phyloP scores from a whole-genome alignment of 2,113 vertebrate genomes.

The Nothobranchius kuhntae region DNA sequence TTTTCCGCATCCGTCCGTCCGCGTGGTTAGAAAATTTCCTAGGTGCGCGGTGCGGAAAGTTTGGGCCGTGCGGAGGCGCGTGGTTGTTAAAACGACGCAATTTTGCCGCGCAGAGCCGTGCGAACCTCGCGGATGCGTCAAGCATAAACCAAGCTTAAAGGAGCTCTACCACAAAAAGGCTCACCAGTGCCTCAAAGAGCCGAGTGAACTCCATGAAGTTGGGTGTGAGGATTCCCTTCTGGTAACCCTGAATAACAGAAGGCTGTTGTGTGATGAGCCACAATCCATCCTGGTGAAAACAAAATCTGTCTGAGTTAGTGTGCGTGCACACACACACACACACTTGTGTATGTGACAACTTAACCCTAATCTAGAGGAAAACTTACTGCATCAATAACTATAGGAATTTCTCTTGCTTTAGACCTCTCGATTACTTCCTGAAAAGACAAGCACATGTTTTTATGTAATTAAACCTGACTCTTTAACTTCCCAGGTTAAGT shows the following conservation, averaged over 20 bases:
- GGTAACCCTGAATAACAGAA: slow-evolving; percentile 90
- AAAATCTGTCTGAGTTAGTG: slow-evolving; percentile 8
- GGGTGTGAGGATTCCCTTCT: slow-evolving; percentile 90
- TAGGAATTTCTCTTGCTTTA: slow-evolving; percentile 87
- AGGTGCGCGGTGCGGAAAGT: too few relatives aligned
- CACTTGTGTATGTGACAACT: slow-evolving; percentile 23
- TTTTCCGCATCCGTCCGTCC: too few relatives aligned
- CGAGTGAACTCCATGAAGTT: slow-evolving; percentile 94
- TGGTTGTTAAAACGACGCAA: too few relatives aligned
- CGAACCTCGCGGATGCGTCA: too few relatives aligned
- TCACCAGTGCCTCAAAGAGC: slow-evolving; percentile 91
- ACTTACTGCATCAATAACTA: slow-evolving; percentile 95
- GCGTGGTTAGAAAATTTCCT: too few relatives aligned
- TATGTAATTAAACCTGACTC: too few relatives aligned
- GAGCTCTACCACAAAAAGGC: slow-evolving; percentile 33
- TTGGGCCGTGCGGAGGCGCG: too few relatives aligned
- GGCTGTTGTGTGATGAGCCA: slow-evolving; percentile 93
- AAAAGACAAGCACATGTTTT: slow-evolving; percentile 3
- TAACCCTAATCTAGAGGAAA: slow-evolving; percentile 7
- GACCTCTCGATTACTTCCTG: slow-evolving; percentile 92
- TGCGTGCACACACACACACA: slow-evolving; percentile 9
- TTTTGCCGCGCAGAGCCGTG: too few relatives aligned
- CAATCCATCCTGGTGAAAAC: slow-evolving; percentile 87
- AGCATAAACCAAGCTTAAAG: background rate
- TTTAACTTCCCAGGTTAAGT: too few relatives aligned